Base-by-base conservation (phyloP, 2,888 invertebrate species). In the Pardosa pseudoannulata region DNA sequence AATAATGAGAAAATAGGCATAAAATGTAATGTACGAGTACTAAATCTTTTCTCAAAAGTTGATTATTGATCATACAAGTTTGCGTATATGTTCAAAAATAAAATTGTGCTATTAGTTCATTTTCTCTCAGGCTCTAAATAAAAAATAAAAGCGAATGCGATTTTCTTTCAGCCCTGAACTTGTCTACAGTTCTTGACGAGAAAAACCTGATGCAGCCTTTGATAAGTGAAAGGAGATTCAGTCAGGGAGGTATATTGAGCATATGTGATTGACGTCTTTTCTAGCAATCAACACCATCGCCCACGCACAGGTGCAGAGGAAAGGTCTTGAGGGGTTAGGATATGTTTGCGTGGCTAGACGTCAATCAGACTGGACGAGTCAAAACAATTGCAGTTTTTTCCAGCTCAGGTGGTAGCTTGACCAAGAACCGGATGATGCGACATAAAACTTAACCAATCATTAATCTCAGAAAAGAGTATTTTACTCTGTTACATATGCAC, bases 201-300 rank as follows among this genome's bases (percentile, higher is more conserved):
- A 46, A 16, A 13, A 13, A 16, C 46, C 46, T 46, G 46, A 46
- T 46, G 16, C 16, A 46, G 16, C 11, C n/a, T 16, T 46, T 46
- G 46, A 46, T 46, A 46, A 46, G 46, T 46, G 46, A 46, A 46
- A 46, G 46, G 7, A 16, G 16, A 46, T 46, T 46, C 46, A 46
- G 7, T 46, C 46, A 46, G 46, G 46, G 46, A 46, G 46, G 46
- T 46, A 46, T 46, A 46, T 46, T 46, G 46, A 46, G 46, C 46
- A 2, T 46, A 11, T 46, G 16, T 46, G 46, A 46, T 46, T 46
- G 46, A 46, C 46, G 46, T 46, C 46, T 46, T 46, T 46, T 46
- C 46, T 46, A 46, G 16, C 46, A 46, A 46, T 46, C 46, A 46
- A 46, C 46, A 46, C 46, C n/a, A 6, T 46, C 46, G 46, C 46